Evolutionary conservation across 2,113 vertebrate species (phyloP), one percentile per base, ranked within the genome.

Genomic region (Colistium nudipinnis): DNA sequence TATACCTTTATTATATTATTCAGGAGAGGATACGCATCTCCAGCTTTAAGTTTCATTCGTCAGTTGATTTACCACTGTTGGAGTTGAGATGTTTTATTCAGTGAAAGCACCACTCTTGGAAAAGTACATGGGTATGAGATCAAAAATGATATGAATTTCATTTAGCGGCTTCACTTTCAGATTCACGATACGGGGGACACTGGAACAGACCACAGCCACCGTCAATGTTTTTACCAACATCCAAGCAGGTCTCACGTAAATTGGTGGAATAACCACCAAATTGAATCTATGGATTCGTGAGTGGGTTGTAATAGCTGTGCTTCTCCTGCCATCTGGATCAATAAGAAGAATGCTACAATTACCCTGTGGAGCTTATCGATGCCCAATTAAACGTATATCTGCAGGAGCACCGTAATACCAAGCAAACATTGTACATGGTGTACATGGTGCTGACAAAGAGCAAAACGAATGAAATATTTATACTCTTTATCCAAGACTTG

Each of bases 391-490:
- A 62, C 11, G 28, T 14, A 13, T 13, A 35, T 31, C 36, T 54
- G 7, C 28, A 44, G 52, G 20, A 45, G 31, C 10, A 44, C 36
- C 9, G 41, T 47, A 20, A 39, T 16, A 41, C 22, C n/a, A 31
- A 66, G 36, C 24, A 43, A 48, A 65, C 3, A 3, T 25, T 41
- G 9, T 16, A 19, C 25, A 36, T 9, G 36, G 4, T 31, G 30
- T 31, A 5, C 33, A 54, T 24, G 2, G 6, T 30, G 14, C 54
- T 27, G 44, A 69, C 28, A 72, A 57, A 20, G 27, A 20, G 16
- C 45, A 11, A 20, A 68, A 49, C 27, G 54, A 20, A 75, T 85
- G 63, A 81, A 81, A 79, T 74, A 84, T 70, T 65, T 6, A 74
- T 74, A 19, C 10, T 74, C 35, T 62, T 64, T n/a, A 47, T 55